Conservation (phyloP, 35 echinoderm and acorn worm genomes). For the Heliocidaris erythrogramma region DNA sequence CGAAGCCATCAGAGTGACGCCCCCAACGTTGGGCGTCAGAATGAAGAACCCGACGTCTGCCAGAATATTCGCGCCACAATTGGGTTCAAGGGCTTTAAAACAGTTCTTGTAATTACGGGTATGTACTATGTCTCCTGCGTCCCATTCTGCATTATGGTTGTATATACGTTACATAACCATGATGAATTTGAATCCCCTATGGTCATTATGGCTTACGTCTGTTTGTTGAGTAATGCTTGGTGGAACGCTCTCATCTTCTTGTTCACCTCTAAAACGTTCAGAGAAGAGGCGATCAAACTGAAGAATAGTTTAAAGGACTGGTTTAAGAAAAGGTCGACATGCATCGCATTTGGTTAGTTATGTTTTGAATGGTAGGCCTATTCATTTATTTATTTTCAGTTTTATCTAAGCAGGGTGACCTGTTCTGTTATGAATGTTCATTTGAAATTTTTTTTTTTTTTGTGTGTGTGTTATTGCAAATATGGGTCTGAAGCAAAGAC, state of each 20-base stretch:
- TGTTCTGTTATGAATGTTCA: too few species aligned
- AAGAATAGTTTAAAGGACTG: too few species aligned
- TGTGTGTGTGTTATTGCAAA: too few species aligned
- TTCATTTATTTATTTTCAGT: too few species aligned
- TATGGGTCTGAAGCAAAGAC: too few species aligned
- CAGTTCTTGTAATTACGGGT: not conserved
- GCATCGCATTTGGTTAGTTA: too few species aligned
- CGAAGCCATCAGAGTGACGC: not conserved
- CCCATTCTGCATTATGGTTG: not conserved
- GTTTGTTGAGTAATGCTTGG: not conserved
- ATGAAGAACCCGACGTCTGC: not conserved
- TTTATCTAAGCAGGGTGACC: too few species aligned
- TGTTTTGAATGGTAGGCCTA: too few species aligned
- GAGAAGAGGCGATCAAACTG: not conserved
- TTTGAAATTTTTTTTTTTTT: too few species aligned
- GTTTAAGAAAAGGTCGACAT: too few species aligned
- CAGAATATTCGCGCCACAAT: not conserved
- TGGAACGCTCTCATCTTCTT: not conserved
- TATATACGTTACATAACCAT: not conserved
- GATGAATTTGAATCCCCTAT: not conserved
- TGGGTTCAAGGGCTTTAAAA: slow-evolving; percentile 34
- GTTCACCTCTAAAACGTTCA: not conserved
- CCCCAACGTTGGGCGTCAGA: not conserved
- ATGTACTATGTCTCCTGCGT: slow-evolving; percentile 4
- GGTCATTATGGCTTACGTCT: not conserved